Conservation (phyloP, 2,888 invertebrate genomes). For the Drosophila merina region DNA sequence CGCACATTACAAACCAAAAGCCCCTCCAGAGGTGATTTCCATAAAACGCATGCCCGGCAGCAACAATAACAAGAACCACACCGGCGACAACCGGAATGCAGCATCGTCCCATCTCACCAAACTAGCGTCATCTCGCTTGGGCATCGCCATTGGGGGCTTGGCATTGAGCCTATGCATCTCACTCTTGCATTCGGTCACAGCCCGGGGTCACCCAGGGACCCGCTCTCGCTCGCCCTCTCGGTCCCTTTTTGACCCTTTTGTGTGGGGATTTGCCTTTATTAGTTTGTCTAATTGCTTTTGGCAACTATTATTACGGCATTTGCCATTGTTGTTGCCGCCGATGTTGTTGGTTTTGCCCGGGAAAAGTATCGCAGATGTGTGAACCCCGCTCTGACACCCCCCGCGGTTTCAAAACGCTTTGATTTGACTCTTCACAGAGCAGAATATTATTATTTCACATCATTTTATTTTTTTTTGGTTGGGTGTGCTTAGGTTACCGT, state of each 20-base stretch:
- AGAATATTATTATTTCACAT: constrained; percentile 17
- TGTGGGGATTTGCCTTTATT: constrained; percentile 68
- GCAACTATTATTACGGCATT: constrained; percentile 71
- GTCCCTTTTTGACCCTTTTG: constrained; percentile 31
- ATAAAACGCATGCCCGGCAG: neutral
- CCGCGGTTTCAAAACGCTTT: constrained; percentile 47
- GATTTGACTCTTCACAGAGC: constrained; percentile 68
- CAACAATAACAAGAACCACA: constrained; percentile 23
- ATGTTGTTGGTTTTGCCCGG: constrained; percentile 46
- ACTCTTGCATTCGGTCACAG: constrained; percentile 18
- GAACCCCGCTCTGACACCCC: constrained; percentile 51
- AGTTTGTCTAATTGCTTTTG: constrained; percentile 79
- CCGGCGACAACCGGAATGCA: constrained; percentile 33
- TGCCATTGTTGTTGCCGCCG: constrained; percentile 45
- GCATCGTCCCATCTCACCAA: constrained; percentile 27
- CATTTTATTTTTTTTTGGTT: constrained; percentile 45
- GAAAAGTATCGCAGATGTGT: constrained; percentile 76
- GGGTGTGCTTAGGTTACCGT: constrained; percentile 60
- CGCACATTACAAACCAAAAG: neutral
- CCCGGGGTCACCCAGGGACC: constrained; percentile 21
- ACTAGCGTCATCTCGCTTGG: constrained; percentile 44
- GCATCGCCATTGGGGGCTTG: constrained; percentile 77
- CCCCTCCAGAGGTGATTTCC: neutral
- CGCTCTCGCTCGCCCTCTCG: constrained; percentile 4
- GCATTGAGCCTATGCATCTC: constrained; percentile 60